These are phyloP conservation scores for Hetaerina titia DNA, from an alignment of 2,888 invertebrate species.

Conservation along the genomic window DNA sequence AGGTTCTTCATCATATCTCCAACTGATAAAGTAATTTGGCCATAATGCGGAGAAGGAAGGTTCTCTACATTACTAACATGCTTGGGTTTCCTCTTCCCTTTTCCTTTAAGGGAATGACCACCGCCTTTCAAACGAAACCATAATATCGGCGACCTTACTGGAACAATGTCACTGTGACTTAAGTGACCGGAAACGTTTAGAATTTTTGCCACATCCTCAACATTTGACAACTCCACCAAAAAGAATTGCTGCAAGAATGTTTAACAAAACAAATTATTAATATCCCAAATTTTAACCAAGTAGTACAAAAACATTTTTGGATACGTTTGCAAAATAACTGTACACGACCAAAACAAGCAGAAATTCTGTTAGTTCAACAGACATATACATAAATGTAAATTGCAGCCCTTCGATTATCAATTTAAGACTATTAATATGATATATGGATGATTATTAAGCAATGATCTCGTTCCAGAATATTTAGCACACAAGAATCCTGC, in stretches of 20 bases:
- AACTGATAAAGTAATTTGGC: slow-evolving; percentile 77
- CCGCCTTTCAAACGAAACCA: slow-evolving; percentile 83
- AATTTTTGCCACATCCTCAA: slow-evolving; percentile 79
- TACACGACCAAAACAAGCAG: too few relatives aligned
- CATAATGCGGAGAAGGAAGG: slow-evolving; percentile 77
- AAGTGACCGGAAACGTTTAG: slow-evolving; percentile 81
- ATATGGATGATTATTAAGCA: too few relatives aligned
- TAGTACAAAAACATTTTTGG: too few relatives aligned
- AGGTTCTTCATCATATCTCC: slow-evolving; percentile 78
- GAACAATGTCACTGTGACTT: slow-evolving; percentile 81
- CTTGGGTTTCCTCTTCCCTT: slow-evolving; percentile 52
- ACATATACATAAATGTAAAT: too few relatives aligned
- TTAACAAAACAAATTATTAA: neutral
- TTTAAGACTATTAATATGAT: too few relatives aligned
- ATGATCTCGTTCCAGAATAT: too few relatives aligned
- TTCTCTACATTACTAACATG: slow-evolving; percentile 70
- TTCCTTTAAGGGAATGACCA: slow-evolving; percentile 72
- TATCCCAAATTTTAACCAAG: neutral
- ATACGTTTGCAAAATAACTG: too few relatives aligned
- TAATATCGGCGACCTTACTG: slow-evolving; percentile 84
- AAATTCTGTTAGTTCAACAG: too few relatives aligned
- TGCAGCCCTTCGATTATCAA: too few relatives aligned
- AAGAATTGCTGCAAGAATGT: slow-evolving; percentile 83
- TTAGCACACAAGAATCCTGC: too few relatives aligned
- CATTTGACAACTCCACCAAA: slow-evolving; percentile 85